phyloP scores from a whole-genome alignment of 1,140 invertebrate genomes.

The Drosophila pruinosa region DNA sequence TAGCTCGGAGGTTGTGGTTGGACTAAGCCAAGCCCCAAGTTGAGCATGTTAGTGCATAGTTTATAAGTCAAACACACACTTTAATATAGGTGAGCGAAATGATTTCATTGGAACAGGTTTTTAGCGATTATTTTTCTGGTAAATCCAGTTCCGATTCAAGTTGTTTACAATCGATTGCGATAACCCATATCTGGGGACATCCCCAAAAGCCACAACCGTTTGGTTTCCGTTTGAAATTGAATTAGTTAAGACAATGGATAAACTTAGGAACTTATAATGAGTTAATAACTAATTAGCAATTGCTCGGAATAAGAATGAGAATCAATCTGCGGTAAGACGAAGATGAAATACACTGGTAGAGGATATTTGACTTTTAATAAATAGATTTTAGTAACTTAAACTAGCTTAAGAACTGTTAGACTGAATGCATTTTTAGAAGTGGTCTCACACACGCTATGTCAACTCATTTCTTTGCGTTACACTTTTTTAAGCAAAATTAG shows the following conservation, averaged over 20 bases:
- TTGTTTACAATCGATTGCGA: slow-evolving; percentile 20
- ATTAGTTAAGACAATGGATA: not conserved
- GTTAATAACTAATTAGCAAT: not conserved
- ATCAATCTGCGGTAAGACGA: not conserved
- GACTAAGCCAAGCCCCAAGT: slow-evolving; percentile 18
- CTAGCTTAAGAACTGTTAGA: too few species aligned
- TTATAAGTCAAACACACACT: not conserved
- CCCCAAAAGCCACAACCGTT: not conserved
- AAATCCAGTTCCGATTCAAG: slow-evolving; percentile 40
- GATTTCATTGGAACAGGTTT: slow-evolving; percentile 41
- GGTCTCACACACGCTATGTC: not conserved
- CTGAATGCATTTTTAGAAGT: not conserved
- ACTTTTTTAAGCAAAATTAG: not conserved
- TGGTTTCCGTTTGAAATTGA: not conserved
- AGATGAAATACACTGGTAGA: too few species aligned
- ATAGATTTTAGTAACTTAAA: too few species aligned
- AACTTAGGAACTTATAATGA: not conserved
- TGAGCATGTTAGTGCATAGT: not conserved
- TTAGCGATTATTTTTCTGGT: slow-evolving; percentile 23
- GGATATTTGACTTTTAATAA: too few species aligned
- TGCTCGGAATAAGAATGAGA: too few species aligned
- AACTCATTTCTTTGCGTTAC: not conserved
- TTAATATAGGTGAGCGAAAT: slow-evolving; percentile 2
- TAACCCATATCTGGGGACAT: slow-evolving; percentile 21
- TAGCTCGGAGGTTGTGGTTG: not conserved